Conservation (phyloP, 2,113 vertebrate genomes). For the Lasiurus cinereus region DNA sequence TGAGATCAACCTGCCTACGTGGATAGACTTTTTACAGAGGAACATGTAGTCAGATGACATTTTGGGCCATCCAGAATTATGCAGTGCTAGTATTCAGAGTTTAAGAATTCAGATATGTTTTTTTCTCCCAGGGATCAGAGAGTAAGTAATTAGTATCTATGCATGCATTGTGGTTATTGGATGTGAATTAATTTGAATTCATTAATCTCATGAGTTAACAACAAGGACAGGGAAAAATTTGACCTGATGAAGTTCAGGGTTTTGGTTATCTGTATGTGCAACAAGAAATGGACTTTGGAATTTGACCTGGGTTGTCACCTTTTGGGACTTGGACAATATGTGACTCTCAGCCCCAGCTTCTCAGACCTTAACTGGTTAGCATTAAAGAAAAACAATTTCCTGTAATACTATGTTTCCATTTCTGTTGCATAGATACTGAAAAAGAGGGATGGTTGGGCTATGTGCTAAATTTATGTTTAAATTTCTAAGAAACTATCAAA, state of each 20-base stretch:
- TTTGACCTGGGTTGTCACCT: not conserved
- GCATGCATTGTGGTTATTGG: not conserved
- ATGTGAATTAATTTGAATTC: not conserved
- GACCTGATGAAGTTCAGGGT: not conserved
- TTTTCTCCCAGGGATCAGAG: constrained; percentile 1
- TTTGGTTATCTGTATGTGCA: not conserved
- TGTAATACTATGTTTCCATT: not conserved
- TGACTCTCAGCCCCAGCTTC: not conserved
- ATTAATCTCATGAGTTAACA: not conserved
- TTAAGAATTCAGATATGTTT: not conserved
- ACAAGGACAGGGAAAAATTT: not conserved
- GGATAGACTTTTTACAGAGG: not conserved
- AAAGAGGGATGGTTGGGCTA: not conserved
- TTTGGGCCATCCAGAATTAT: not conserved
- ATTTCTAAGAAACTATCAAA: constrained; percentile 36
- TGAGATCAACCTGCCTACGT: not conserved
- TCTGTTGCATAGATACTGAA: constrained; percentile 8
- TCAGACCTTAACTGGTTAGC: not conserved
- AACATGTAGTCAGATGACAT: not conserved
- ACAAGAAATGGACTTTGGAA: not conserved
- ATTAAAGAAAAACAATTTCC: constrained; percentile 3
- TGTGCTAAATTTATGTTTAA: not conserved
- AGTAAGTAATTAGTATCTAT: not conserved
- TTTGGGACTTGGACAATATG: not conserved
- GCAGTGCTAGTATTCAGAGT: not conserved